Evolutionary conservation across 2,113 vertebrate species (phyloP).

Genomic region (Apus apus): DNA sequence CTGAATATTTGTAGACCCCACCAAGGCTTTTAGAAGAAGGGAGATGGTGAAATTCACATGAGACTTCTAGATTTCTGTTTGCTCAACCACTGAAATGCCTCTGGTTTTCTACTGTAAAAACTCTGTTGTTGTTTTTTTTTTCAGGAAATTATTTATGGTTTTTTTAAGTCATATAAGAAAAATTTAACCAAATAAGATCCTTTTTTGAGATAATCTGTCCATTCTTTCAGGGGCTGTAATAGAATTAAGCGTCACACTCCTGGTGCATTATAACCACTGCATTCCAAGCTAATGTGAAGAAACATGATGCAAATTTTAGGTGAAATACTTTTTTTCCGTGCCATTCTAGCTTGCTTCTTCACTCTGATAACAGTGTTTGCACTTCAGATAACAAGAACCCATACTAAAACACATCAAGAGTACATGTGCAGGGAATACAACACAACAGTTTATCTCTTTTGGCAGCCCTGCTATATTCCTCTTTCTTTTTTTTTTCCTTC

Average conservation of each 20-base stretch:
- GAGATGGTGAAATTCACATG: neutral
- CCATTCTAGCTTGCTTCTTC: neutral
- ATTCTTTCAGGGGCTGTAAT: neutral
- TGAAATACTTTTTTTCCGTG: neutral
- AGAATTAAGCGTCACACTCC: neutral
- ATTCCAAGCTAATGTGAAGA: neutral
- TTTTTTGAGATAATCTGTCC: neutral
- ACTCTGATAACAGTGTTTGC: neutral
- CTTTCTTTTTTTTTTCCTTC: too few relatives aligned
- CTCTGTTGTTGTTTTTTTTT: neutral
- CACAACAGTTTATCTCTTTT: neutral
- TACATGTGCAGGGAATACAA: neutral
- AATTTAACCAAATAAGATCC: neutral
- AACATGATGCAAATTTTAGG: neutral
- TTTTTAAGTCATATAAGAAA: neutral
- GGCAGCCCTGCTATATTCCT: neutral
- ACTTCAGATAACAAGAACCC: neutral
- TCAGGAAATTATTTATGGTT: neutral
- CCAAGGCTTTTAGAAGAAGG: neutral
- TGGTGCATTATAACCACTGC: neutral
- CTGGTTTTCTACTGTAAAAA: neutral
- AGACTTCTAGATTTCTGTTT: neutral
- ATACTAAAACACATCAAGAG: neutral
- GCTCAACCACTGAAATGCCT: neutral
- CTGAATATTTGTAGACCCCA: neutral